These are phyloP conservation scores for Melanophora roralis DNA, from an alignment of 2,888 invertebrate species.

Conservation along the genomic window DNA sequence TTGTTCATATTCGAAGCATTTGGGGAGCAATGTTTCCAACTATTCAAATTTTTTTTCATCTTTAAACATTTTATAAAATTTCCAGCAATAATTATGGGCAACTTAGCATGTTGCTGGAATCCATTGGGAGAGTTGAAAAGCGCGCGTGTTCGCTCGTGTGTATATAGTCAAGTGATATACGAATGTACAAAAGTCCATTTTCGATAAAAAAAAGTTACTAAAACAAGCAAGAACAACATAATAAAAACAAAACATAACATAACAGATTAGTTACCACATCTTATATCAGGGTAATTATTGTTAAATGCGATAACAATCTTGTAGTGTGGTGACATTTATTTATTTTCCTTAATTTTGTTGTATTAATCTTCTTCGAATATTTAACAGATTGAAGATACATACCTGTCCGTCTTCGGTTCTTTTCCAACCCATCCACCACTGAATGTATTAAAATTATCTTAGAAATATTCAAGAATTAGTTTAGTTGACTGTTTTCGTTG, in stretches of 20 bases:
- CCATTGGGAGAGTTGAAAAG: background rate
- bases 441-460: background rate
- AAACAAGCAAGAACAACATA: slow-evolving; percentile 6
- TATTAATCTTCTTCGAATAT: slow-evolving; percentile 77
- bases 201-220: slow-evolving; percentile 29
- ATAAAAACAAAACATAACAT: slow-evolving; percentile 59
- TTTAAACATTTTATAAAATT: slow-evolving; percentile 5
- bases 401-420: background rate
- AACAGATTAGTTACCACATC: slow-evolving; percentile 76
- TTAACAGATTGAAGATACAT: slow-evolving; percentile 3
- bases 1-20: background rate
- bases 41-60: background rate
- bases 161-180: background rate
- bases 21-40: slow-evolving; percentile 25
- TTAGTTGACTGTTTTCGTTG: background rate
- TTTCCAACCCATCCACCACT: too few relatives aligned
- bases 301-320: slow-evolving; percentile 78
- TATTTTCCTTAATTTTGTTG: slow-evolving; percentile 78
- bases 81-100: slow-evolving; percentile 29
- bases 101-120: background rate
- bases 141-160: slow-evolving; percentile 10
- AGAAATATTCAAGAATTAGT: slow-evolving; percentile 7
- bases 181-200: slow-evolving; percentile 34
- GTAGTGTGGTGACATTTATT: slow-evolving; percentile 78
- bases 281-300: slow-evolving; percentile 78